phyloP scores from a whole-genome alignment of 2,888 invertebrate genomes.

The Toxonevra muliebris region DNA sequence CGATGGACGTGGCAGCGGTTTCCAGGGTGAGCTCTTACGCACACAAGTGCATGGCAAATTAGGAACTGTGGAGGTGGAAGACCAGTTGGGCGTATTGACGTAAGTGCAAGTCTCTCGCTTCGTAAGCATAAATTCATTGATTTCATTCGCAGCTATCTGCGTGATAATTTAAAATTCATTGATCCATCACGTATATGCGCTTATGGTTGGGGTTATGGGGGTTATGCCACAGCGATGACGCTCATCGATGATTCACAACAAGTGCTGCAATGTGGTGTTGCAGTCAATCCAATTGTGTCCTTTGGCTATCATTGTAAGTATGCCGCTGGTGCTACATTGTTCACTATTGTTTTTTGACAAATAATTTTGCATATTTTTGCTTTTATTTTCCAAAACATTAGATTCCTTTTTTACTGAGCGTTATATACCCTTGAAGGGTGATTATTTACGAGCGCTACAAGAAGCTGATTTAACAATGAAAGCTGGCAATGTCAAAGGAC shows the following conservation, averaged over 20 bases:
- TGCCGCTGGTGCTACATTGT: background rate
- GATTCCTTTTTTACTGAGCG: slow-evolving; percentile 92
- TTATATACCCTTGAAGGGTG: slow-evolving; percentile 81
- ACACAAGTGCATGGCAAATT: slow-evolving; percentile 79
- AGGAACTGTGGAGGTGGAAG: slow-evolving; percentile 79
- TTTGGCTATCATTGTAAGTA: slow-evolving; percentile 80
- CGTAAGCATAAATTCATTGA: background rate
- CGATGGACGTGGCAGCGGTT: slow-evolving; percentile 88
- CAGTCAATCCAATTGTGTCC: slow-evolving; percentile 87
- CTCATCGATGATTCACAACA: slow-evolving; percentile 79
- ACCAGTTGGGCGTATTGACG: slow-evolving; percentile 77
- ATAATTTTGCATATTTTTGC: slow-evolving; percentile 4
- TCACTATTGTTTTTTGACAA: no score
- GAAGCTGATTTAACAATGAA: slow-evolving; percentile 81
- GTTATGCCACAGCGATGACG: slow-evolving; percentile 83
- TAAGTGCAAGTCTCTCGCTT: slow-evolving; percentile 58
- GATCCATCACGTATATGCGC: slow-evolving; percentile 83
- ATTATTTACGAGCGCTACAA: slow-evolving; percentile 76
- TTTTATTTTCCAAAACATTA: slow-evolving; percentile 56
- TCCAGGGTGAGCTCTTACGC: slow-evolving; percentile 79
- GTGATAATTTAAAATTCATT: slow-evolving; percentile 82
- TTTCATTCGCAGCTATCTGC: slow-evolving; percentile 71
- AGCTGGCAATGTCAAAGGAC: slow-evolving; percentile 77
- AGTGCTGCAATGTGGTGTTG: slow-evolving; percentile 84
- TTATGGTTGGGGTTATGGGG: slow-evolving; percentile 89